Conservation (phyloP, 2,888 invertebrate species). For the Caenorhabditis virilis region DNA sequence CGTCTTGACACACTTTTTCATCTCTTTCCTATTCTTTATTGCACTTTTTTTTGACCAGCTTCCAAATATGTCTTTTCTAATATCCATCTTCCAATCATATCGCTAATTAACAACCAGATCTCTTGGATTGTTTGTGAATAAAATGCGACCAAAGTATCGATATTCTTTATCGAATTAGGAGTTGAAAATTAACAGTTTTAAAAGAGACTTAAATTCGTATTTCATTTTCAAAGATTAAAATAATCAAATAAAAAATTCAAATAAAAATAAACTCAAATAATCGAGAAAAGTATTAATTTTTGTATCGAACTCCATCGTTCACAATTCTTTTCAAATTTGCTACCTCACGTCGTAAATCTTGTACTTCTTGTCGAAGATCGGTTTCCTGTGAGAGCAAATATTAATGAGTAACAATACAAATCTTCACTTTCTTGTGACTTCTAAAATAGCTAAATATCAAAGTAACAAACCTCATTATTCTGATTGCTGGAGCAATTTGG, state of each 20-base stretch:
- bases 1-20: neutral
- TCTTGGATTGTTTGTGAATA: conserved; percentile 1
- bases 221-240: neutral
- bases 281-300: conserved; percentile 11
- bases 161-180: neutral
- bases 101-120: conserved; percentile 14
- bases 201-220: neutral
- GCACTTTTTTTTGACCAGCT: conserved; percentile 11
- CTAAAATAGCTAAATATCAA: neutral
- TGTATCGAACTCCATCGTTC: conserved; percentile 35
- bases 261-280: no score
- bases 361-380: conserved; percentile 48
- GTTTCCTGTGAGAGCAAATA: conserved; percentile 11
- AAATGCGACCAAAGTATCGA: neutral
- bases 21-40: conserved; percentile 2
- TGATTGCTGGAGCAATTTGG: conserved; percentile 16
- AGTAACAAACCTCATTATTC: conserved; percentile 13
- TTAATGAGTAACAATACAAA: neutral
- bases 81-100: conserved; percentile 21
- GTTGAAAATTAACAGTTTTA: conserved; percentile 7
- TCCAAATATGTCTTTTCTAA: conserved; percentile 33
- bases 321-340: conserved; percentile 52
- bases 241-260: no score
- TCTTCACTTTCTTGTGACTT: neutral
- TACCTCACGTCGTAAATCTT: conserved; percentile 49